These are phyloP conservation scores for Catostomus latipinnis DNA, from an alignment of 2,797 vertebrate genomes.

Conservation along the genomic window DNA sequence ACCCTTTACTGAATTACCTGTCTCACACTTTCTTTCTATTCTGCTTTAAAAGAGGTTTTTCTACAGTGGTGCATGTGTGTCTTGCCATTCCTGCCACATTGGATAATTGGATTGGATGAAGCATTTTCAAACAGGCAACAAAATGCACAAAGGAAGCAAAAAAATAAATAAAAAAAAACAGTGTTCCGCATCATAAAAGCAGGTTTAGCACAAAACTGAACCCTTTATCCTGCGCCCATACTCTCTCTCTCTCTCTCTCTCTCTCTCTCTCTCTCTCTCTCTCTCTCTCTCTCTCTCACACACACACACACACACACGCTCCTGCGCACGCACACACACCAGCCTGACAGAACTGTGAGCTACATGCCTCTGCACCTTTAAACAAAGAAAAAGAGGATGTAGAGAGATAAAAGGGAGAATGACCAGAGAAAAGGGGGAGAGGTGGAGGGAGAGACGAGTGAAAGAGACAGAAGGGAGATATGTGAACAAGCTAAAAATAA, in stretches of 20 bases:
- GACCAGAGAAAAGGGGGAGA: slow-evolving; percentile 66
- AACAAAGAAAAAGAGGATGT: slow-evolving; percentile 54
- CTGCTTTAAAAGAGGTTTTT: slow-evolving; percentile 74
- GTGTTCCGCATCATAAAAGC: slow-evolving; percentile 64
- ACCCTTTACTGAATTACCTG: slow-evolving; percentile 47
- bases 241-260: background rate
- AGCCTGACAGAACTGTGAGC: background rate
- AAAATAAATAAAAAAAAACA: slow-evolving; percentile 51
- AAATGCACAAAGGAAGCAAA: slow-evolving; percentile 56
- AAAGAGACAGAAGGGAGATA: slow-evolving; percentile 71
- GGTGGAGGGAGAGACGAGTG: slow-evolving; percentile 69
- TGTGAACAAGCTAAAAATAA: slow-evolving; percentile 79
- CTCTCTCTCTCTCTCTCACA: too few relatives aligned
- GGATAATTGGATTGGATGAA: slow-evolving; percentile 65
- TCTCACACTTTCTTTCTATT: slow-evolving; percentile 56
- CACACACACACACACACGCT: too few relatives aligned
- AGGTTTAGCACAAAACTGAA: slow-evolving; percentile 69
- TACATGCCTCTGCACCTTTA: slow-evolving; percentile 69
- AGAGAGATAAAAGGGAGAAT: slow-evolving; percentile 46
- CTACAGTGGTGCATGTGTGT: slow-evolving; percentile 48
- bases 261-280: too few relatives aligned
- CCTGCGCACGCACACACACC: slow-evolving; percentile 45
- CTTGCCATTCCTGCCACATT: slow-evolving; percentile 38
- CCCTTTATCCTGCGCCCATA: slow-evolving; percentile 67
- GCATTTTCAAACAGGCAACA: slow-evolving; percentile 63